Conservation (phyloP, 2,113 vertebrate species). For the Zapornia atra region DNA sequence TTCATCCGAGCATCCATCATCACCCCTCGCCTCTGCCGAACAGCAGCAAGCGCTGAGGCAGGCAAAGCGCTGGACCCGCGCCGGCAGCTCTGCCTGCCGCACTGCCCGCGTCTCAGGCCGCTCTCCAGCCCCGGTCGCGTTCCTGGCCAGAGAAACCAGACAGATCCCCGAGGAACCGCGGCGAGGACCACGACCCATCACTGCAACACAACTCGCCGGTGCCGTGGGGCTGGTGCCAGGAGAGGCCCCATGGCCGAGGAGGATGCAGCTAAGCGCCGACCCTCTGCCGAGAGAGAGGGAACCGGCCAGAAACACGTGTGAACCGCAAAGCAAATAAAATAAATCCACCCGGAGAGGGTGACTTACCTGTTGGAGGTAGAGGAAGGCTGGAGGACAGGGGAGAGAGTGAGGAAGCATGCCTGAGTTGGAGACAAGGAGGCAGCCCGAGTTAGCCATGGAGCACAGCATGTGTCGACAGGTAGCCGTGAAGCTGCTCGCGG, state of each 20-base stretch:
- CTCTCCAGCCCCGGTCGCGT: background rate
- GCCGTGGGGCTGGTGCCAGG: background rate
- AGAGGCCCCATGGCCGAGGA: background rate
- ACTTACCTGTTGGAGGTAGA: slow-evolving; percentile 98
- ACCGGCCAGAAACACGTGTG: slow-evolving; percentile 69
- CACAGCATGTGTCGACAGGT: slow-evolving; percentile 90
- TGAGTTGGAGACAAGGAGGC: slow-evolving; percentile 92
- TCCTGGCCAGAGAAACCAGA: background rate
- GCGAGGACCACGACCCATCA: background rate
- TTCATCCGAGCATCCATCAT: slow-evolving; percentile 29
- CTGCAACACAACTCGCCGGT: background rate
- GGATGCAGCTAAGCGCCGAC: background rate
- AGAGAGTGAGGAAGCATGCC: slow-evolving; percentile 92
- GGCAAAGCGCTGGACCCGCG: background rate
- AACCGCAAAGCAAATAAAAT: slow-evolving; percentile 53
- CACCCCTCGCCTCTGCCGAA: background rate
- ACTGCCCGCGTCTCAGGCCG: slow-evolving; percentile 4
- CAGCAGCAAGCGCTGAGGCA: background rate
- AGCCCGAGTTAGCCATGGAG: slow-evolving; percentile 96
- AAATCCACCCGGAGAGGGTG: slow-evolving; percentile 40
- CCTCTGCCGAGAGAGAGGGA: background rate
- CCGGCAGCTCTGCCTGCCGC: slow-evolving; percentile 2
- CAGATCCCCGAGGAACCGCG: background rate
- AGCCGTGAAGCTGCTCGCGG: slow-evolving; percentile 74
- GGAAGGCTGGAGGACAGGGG: slow-evolving; percentile 92